Percentiles rank a stretch among this genome's conserved stretches.
Conservation (phyloP, 2,888 invertebrate species). For the Thera obeliscata region DNA sequence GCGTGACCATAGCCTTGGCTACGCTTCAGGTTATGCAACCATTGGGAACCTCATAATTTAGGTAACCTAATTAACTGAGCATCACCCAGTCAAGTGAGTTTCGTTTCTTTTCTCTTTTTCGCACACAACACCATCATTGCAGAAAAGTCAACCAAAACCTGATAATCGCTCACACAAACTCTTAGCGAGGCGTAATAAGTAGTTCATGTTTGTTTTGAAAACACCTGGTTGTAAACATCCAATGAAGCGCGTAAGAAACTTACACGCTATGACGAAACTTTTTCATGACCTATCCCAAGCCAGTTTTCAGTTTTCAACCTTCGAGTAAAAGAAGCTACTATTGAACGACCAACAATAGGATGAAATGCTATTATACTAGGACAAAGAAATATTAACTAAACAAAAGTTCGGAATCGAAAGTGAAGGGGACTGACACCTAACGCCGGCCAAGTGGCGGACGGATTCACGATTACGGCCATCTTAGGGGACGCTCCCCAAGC, state of each 20-base stretch:
- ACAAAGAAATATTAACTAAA: conserved; percentile 49
- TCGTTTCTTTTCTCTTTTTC: neutral
- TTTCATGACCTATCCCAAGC: conserved; percentile 53
- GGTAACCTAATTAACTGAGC: no score
- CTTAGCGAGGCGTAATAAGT: neutral
- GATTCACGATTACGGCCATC: conserved; percentile 73
- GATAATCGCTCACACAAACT: neutral
- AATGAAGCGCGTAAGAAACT: conserved; percentile 7
- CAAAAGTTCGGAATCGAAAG: conserved; percentile 56
- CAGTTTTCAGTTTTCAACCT: conserved; percentile 28
- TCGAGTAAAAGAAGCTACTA: conserved; percentile 23
- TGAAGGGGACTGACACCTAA: conserved; percentile 55
- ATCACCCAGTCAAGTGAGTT: no score
- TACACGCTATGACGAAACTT: conserved; percentile 33
- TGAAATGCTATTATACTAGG: conserved; percentile 45
- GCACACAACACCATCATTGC: neutral
- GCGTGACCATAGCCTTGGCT: no score
- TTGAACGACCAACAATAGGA: conserved; percentile 36
- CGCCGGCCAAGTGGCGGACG: conserved; percentile 67
- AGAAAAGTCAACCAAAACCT: neutral
- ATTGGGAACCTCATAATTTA: no score
- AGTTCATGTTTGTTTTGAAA: neutral
- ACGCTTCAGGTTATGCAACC: no score
- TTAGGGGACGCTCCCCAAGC: conserved; percentile 70
- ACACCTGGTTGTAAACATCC: neutral